Evolutionary conservation across 2,797 vertebrate genomes (phyloP).

Genomic region (Odontamblyopus lacepedii): DNA sequence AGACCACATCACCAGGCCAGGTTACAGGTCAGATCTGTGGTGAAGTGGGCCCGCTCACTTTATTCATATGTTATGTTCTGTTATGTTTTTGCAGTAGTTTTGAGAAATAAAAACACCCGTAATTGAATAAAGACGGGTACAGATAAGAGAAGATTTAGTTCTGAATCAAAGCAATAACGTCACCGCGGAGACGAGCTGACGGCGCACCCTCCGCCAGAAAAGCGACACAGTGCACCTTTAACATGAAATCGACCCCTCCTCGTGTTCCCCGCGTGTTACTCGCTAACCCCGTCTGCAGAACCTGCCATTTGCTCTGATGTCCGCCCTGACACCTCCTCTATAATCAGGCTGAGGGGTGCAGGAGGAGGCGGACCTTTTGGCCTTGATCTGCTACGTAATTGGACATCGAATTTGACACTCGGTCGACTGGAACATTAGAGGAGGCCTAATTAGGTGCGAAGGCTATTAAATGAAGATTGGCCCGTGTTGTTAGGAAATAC

Average conservation of each 20-base stretch:
- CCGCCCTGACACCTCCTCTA: constrained; percentile 61
- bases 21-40: no score
- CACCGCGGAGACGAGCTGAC: no score
- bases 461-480: constrained; percentile 76
- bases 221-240: no score
- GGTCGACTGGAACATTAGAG: constrained; percentile 79
- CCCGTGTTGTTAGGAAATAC: constrained; percentile 76
- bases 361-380: constrained; percentile 77
- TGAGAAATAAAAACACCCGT: no score
- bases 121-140: no score
- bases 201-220: no score
- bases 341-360: constrained; percentile 69
- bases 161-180: no score
- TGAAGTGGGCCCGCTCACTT: no score
- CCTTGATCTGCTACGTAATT: constrained; percentile 80
- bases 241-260: constrained; percentile 61
- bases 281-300: constrained; percentile 40
- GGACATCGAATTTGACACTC: constrained; percentile 79
- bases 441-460: constrained; percentile 77
- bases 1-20: no score
- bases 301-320: constrained; percentile 51
- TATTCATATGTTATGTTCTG: no score
- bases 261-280: constrained; percentile 29
- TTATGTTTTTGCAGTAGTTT: no score
- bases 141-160: no score